phyloP scores from a whole-genome alignment of 2,888 invertebrate species.

The Chirona hameri region DNA sequence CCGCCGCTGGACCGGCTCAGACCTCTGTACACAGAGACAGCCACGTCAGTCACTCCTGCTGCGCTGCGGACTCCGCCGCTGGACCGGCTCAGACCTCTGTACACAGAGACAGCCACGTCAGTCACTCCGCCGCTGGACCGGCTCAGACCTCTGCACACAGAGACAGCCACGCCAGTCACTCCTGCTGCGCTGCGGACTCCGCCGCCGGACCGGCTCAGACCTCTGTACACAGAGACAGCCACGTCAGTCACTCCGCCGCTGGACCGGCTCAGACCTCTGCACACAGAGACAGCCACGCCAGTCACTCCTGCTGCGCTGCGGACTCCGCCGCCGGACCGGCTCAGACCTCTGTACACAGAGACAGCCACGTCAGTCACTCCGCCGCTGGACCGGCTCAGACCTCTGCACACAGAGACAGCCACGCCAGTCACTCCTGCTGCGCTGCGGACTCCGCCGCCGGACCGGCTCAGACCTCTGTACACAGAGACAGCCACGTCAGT shows the following conservation, averaged over 20 bases:
- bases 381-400: neutral
- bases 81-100: neutral
- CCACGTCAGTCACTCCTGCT: neutral
- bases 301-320: constrained; percentile 1
- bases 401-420: neutral
- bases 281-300: neutral
- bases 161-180: neutral
- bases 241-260: neutral
- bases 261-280: neutral
- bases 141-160: neutral
- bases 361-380: too few relatives aligned
- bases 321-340: neutral
- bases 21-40: neutral
- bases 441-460: neutral
- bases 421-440: neutral
- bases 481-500: too few relatives aligned
- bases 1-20: neutral
- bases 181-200: neutral
- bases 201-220: neutral
- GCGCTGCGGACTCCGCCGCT: neutral
- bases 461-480: neutral
- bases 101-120: too few relatives aligned
- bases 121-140: neutral
- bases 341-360: neutral
- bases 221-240: neutral